A percentile compares a stretch with the other conserved stretches of the same genome.
Evolutionary conservation across 2,888 invertebrate species (phyloP).

Genomic region (Xanthorhoe designata): DNA sequence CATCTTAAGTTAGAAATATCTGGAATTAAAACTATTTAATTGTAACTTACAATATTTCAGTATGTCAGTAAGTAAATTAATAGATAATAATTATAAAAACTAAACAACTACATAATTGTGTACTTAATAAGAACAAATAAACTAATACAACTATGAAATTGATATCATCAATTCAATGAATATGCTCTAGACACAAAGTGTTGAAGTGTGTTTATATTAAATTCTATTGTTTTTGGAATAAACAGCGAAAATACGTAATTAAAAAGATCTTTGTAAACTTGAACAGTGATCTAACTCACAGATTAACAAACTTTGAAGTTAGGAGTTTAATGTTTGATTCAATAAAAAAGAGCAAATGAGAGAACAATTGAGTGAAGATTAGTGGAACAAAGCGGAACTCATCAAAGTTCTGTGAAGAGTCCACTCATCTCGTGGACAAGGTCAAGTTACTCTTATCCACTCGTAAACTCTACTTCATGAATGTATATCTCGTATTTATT

Average conservation of each 20-base stretch:
- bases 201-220: no score
- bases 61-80: no score
- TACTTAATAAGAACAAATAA: no score
- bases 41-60: no score
- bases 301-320: slow-evolving; percentile 9
- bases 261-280: neutral
- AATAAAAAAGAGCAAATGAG: slow-evolving; percentile 23
- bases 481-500: no score
- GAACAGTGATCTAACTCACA: slow-evolving; percentile 2
- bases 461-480: neutral
- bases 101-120: no score
- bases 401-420: slow-evolving; percentile 6
- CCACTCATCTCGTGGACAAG: neutral
- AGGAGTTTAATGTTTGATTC: slow-evolving; percentile 14
- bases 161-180: no score
- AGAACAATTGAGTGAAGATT: slow-evolving; percentile 23
- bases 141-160: no score
- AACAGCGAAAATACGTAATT: neutral
- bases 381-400: slow-evolving; percentile 18
- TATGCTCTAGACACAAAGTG: no score
- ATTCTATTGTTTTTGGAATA: neutral
- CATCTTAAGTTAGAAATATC: no score
- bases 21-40: no score
- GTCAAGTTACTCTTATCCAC: neutral
- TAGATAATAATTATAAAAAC: no score